phyloP scores from a whole-genome alignment of 1,140 invertebrate species.

The Dufourea novaeangliae region DNA sequence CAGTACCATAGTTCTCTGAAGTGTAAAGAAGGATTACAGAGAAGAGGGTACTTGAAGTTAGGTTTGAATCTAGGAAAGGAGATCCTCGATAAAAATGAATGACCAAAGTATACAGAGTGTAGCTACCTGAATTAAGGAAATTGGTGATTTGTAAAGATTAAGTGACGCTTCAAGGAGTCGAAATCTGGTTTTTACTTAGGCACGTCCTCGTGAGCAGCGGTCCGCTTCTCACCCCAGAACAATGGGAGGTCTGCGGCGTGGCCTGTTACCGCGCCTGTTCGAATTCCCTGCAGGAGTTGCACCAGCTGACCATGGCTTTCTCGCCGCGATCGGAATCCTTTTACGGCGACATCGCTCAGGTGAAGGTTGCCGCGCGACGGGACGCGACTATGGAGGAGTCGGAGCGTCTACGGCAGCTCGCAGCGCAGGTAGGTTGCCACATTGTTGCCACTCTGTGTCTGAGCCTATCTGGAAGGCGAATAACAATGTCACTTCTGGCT shows the following conservation, averaged over 20 bases:
- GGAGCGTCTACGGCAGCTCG: conserved; percentile 90
- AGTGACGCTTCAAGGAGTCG: neutral
- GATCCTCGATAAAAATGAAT: too few relatives aligned
- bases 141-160: too few relatives aligned
- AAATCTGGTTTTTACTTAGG: conserved; percentile 76
- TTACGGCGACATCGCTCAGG: conserved; percentile 95
- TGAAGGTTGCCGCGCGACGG: conserved; percentile 94
- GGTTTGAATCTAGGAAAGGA: too few relatives aligned
- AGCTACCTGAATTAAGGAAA: too few relatives aligned
- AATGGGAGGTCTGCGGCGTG: conserved; percentile 92
- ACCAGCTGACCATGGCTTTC: conserved; percentile 93
- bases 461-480: conserved; percentile 11
- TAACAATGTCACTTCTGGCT: conserved; percentile 43
- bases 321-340: conserved; percentile 95
- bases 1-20: too few relatives aligned
- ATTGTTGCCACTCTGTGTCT: neutral
- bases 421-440: conserved; percentile 86
- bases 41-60: too few relatives aligned
- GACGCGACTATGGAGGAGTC: conserved; percentile 92
- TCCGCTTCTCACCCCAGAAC: conserved; percentile 88
- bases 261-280: conserved; percentile 91
- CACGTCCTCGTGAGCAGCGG: conserved; percentile 92
- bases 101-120: too few relatives aligned
- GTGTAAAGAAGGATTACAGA: too few relatives aligned
- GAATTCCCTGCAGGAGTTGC: conserved; percentile 91